Evolutionary conservation across 2,113 vertebrate genomes (phyloP), one percentile per base, ranked within the genome.

Genomic region (Craseonycteris thonglongyai): DNA sequence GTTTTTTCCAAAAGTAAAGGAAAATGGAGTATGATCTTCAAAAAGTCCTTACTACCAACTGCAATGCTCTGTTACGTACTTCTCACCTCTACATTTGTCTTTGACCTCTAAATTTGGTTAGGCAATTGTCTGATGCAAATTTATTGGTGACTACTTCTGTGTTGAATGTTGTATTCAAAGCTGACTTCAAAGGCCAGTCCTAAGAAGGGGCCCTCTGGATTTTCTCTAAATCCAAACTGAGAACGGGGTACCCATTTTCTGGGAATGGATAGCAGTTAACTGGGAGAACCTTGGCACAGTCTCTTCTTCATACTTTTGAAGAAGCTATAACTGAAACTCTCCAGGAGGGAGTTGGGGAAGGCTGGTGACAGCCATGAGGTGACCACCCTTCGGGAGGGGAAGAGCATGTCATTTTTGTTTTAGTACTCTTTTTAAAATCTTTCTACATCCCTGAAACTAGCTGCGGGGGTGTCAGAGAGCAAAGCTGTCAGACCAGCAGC

Each of bases 401-500:
- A 92, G 58, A 84, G 81, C 78, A 42, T 96, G 95, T 96, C 93
- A 86, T 63, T 95, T 96, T 91, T 79, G 69, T 90, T 90, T 84
- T 96, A 88, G 38, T 68, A 74, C 84, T 94, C 87, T 51, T 93
- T 87, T 85, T 9, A 93, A 93, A 92, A 68, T 94, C 92, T 96
- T 95, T 87, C 81, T 93, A 96, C 85, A 94, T 94, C 56, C 80
- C 63, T 89, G 61, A n/a, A 93, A 96, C 95, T 78, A 92, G 95
- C 95, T 97, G 90, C 93, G 63, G 88, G 92, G 93, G 74, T 96
- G 85, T 96, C 87, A 97, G 90, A 95, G 96, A 97, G 85, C 88
- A 80, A 93, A 92, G 63, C 92, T 97, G 94, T 97, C 96, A 97
- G 95, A 83, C 90, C 88, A 93, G 95, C 63, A 95, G 95, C 93